Percentiles rank a stretch among this genome's conserved stretches.
phyloP scores from a whole-genome alignment of 2,888 invertebrate genomes.

The Sarcophaga rosellei region DNA sequence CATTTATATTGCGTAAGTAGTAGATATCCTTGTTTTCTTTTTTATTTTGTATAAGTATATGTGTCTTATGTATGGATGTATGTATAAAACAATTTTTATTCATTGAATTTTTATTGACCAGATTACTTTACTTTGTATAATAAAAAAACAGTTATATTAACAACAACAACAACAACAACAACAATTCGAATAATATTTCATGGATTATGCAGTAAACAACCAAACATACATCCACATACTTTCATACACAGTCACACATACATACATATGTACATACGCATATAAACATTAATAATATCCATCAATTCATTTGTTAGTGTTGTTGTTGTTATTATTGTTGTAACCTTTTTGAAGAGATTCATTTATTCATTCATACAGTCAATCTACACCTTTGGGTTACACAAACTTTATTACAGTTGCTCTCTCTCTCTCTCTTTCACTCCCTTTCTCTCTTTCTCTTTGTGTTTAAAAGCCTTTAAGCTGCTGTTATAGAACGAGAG shows the following conservation, averaged over 20 bases:
- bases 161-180: constrained; percentile 2
- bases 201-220: too few species aligned
- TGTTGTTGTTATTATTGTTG: too few species aligned
- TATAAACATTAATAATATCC: neutral
- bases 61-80: neutral
- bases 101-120: constrained; percentile 63
- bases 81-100: constrained; percentile 57
- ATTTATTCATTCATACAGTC: neutral
- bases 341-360: too few species aligned
- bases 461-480: too few species aligned
- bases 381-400: neutral
- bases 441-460: too few species aligned
- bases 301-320: neutral
- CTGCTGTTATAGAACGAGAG: too few species aligned
- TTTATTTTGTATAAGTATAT: neutral
- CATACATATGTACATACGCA: too few species aligned
- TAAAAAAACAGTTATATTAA: constrained; percentile 13
- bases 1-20: too few species aligned
- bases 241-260: neutral
- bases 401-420: neutral
- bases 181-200: neutral
- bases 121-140: constrained; percentile 58
- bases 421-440: too few species aligned
- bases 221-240: neutral
- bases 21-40: neutral